Evolutionary conservation across 1,140 invertebrate genomes (phyloP).

Genomic region (Heliconius hermathena): DNA sequence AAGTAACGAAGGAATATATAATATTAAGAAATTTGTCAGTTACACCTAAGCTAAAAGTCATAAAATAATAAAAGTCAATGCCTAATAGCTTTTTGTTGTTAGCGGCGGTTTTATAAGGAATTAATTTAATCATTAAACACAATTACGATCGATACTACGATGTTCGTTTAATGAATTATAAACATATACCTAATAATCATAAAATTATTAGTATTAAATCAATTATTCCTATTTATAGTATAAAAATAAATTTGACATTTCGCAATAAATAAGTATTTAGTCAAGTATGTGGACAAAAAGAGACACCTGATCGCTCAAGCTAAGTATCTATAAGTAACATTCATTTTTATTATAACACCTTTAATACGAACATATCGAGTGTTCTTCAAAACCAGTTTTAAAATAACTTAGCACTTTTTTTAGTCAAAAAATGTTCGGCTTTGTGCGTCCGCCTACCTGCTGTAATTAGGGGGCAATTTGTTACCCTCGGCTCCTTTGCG

Average conservation of each 20-base stretch:
- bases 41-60: too few relatives aligned
- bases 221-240: background rate
- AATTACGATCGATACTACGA: background rate
- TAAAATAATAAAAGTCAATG: too few relatives aligned
- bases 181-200: too few relatives aligned
- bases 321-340: background rate
- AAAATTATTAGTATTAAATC: background rate
- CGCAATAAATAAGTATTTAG: background rate
- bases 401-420: constrained; percentile 60
- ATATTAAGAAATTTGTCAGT: too few relatives aligned
- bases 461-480: constrained; percentile 61
- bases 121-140: background rate
- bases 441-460: constrained; percentile 61
- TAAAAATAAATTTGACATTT: background rate
- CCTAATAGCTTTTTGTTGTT: background rate
- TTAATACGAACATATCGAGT: constrained; percentile 26
- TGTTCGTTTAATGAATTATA: background rate
- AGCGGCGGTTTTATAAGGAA: background rate
- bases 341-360: constrained; percentile 19
- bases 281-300: background rate
- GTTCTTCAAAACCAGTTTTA: constrained; percentile 49
- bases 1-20: too few relatives aligned
- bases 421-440: constrained; percentile 45
- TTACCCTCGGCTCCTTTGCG: constrained; percentile 43
- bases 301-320: background rate